Percentiles rank a stretch among this genome's conserved stretches.
phyloP scores from a whole-genome alignment of 2,113 vertebrate species.

The Hiodon alosoides region DNA sequence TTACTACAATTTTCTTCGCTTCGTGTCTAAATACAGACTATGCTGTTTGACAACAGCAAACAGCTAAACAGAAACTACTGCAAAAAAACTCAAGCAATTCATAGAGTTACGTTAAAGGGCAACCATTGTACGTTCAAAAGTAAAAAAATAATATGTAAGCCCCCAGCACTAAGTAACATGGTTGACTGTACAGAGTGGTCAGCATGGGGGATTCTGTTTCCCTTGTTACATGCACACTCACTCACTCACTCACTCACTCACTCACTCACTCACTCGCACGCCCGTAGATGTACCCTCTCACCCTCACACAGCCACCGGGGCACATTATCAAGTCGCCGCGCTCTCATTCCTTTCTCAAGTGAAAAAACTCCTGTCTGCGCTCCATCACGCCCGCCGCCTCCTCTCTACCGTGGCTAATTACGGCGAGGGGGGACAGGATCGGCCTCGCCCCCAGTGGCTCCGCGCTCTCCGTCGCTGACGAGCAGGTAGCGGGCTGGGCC shows the following conservation, averaged over 20 bases:
- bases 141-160: no score
- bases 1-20: no score
- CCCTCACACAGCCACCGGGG: not conserved
- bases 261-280: not conserved
- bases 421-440: slow-evolving; percentile 70
- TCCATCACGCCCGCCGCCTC: slow-evolving; percentile 49
- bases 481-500: slow-evolving; percentile 68
- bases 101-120: no score
- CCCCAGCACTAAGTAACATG: no score
- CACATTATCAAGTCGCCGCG: slow-evolving; percentile 7
- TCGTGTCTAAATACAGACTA: no score
- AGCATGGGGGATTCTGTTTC: not conserved
- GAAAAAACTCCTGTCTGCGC: slow-evolving; percentile 65
- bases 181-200: not conserved
- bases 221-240: no score
- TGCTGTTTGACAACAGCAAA: no score
- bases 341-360: slow-evolving; percentile 35
- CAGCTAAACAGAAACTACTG: no score
- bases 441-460: slow-evolving; percentile 61
- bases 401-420: slow-evolving; percentile 70
- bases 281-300: not conserved
- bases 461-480: slow-evolving; percentile 47
- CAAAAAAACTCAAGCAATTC: no score
- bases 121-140: no score
- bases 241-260: not conserved